These are phyloP conservation scores for Hyalella azteca DNA, from an alignment of 2,888 invertebrate species.

Conservation along the genomic window DNA sequence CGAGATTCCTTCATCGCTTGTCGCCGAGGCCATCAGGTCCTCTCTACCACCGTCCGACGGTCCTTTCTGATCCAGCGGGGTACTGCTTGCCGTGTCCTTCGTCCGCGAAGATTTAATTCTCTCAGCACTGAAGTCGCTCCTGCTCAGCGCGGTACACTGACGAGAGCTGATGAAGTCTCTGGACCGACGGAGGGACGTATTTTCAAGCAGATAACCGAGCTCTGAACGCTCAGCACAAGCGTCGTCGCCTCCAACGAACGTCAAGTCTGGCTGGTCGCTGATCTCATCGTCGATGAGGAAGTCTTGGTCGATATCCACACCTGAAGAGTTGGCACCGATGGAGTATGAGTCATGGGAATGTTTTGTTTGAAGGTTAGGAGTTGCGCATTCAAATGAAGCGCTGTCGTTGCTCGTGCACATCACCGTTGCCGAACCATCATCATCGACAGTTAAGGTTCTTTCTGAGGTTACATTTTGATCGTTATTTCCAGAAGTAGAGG, in stretches of 20 bases:
- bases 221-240: conserved; percentile 40
- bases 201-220: conserved; percentile 42
- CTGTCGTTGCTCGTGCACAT: conserved; percentile 22
- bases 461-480: too few species aligned
- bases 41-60: neutral
- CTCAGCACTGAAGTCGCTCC: conserved; percentile 6
- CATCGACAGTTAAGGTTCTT: neutral
- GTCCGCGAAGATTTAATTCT: neutral
- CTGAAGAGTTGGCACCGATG: neutral
- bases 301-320: conserved; percentile 64
- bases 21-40: conserved; percentile 12
- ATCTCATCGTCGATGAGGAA: conserved; percentile 88
- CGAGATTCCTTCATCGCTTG: conserved; percentile 38
- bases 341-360: neutral
- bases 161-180: conserved; percentile 38
- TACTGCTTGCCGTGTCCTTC: neutral
- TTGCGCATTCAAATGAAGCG: neutral
- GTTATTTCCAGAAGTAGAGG: too few species aligned
- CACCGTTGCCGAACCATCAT: neutral
- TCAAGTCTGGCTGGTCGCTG: conserved; percentile 84
- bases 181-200: conserved; percentile 40
- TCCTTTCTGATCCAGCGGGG: neutral
- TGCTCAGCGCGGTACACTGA: neutral
- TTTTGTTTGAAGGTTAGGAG: neutral
- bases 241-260: conserved; percentile 69